Conservation (phyloP, 2,113 vertebrate species). For the Alethe castanea region DNA sequence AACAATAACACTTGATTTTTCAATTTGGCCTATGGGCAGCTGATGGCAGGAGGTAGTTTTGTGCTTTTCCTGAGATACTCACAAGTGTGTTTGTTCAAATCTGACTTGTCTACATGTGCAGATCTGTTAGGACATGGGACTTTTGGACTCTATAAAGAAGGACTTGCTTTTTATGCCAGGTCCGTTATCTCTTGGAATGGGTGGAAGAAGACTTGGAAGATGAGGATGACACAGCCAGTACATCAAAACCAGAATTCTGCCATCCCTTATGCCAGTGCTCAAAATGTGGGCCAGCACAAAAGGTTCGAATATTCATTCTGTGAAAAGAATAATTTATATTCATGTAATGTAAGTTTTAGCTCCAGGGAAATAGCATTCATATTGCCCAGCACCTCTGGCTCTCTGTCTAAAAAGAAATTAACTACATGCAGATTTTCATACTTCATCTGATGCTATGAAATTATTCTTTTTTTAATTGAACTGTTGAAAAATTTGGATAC, state of each 20-base stretch:
- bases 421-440: neutral
- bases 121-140: neutral
- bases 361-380: neutral
- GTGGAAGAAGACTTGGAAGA: slow-evolving; percentile 85
- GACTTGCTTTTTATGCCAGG: slow-evolving; percentile 70
- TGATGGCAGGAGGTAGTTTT: neutral
- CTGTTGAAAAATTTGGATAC: neutral
- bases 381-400: neutral
- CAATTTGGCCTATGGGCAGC: neutral
- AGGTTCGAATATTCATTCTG: slow-evolving; percentile 73
- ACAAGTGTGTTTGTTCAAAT: neutral
- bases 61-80: neutral
- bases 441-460: neutral
- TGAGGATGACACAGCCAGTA: slow-evolving; percentile 51
- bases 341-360: neutral
- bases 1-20: neutral
- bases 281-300: slow-evolving; percentile 86
- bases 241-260: slow-evolving; percentile 76
- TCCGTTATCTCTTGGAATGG: slow-evolving; percentile 95
- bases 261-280: slow-evolving; percentile 94
- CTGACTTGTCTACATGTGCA: neutral
- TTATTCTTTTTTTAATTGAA: neutral
- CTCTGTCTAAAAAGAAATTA: neutral
- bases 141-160: neutral
- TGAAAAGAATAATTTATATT: neutral